Evolutionary conservation across 1,140 invertebrate species (phyloP).

Genomic region (Ruditapes philippinarum): DNA sequence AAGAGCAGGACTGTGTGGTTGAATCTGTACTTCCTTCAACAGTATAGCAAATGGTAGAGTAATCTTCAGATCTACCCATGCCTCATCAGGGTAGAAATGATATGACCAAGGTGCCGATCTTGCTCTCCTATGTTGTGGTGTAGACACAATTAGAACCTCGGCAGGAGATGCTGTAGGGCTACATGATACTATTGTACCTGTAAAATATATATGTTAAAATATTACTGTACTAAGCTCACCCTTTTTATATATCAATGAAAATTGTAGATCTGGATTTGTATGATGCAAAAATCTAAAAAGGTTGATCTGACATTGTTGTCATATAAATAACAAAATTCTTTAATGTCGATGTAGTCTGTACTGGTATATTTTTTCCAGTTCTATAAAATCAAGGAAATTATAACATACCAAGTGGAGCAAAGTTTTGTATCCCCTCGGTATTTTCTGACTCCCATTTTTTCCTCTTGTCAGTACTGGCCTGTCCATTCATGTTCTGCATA

Average conservation of each 20-base stretch:
- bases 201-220: no score
- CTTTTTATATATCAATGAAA: no score
- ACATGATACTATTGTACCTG: conserved; percentile 92
- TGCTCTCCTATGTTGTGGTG: conserved; percentile 92
- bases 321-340: no score
- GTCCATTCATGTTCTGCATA: conserved; percentile 87
- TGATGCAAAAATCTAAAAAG: no score
- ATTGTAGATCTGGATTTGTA: no score
- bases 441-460: conserved; percentile 78
- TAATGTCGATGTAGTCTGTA: no score
- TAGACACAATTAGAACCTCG: conserved; percentile 93
- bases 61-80: conserved; percentile 94
- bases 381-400: no score
- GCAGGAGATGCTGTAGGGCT: conserved; percentile 95
- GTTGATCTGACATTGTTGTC: no score
- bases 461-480: conserved; percentile 82
- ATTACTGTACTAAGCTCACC: no score
- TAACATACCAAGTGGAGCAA: conserved; percentile 93
- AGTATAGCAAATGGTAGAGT: conserved; percentile 96
- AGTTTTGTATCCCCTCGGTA: conserved; percentile 93
- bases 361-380: no score
- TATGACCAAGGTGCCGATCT: conserved; percentile 96
- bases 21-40: conserved; percentile 95
- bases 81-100: conserved; percentile 96
- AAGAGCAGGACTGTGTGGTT: conserved; percentile 94